Conservation (phyloP, 2,113 vertebrate genomes). For the Urocynchramus pylzowi region DNA sequence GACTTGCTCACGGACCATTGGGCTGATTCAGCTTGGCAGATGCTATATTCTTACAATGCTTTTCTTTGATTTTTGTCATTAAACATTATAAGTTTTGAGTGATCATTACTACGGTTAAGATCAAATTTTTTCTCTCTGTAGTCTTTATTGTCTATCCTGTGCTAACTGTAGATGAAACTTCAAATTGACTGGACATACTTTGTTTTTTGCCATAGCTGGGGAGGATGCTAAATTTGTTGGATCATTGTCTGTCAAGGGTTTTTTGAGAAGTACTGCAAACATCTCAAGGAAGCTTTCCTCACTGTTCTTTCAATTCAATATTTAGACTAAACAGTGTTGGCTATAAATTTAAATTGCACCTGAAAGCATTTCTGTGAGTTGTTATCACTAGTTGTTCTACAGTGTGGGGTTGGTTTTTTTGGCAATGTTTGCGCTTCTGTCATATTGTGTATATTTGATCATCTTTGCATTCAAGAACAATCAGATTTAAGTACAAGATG, state of each 20-base stretch:
- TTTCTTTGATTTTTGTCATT: slow-evolving; percentile 20
- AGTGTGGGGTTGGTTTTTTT: not conserved
- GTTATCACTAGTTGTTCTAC: not conserved
- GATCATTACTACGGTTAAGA: not conserved
- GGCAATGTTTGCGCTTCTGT: not conserved
- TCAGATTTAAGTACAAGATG: slow-evolving; percentile 34
- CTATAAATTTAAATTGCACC: not conserved
- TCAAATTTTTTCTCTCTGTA: not conserved
- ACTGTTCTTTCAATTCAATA: not conserved
- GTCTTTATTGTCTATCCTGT: not conserved
- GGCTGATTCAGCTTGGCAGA: slow-evolving; percentile 1
- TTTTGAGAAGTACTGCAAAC: not conserved
- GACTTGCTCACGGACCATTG: not conserved
- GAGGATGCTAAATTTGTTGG: not conserved
- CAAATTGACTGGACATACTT: not conserved
- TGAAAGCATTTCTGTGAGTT: not conserved
- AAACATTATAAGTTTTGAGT: not conserved
- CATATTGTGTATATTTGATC: slow-evolving; percentile 1
- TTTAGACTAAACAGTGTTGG: not conserved
- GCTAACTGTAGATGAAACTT: not conserved
- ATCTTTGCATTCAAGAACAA: slow-evolving; percentile 1
- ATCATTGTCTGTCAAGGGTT: not conserved
- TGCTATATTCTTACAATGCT: not conserved
- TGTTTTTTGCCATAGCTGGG: not conserved
- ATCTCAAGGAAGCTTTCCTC: not conserved